Percentiles rank a stretch among this genome's conserved stretches.
These are phyloP conservation scores for Euwallacea similis DNA, from an alignment of 1,140 invertebrate species.

Conservation along the genomic window DNA sequence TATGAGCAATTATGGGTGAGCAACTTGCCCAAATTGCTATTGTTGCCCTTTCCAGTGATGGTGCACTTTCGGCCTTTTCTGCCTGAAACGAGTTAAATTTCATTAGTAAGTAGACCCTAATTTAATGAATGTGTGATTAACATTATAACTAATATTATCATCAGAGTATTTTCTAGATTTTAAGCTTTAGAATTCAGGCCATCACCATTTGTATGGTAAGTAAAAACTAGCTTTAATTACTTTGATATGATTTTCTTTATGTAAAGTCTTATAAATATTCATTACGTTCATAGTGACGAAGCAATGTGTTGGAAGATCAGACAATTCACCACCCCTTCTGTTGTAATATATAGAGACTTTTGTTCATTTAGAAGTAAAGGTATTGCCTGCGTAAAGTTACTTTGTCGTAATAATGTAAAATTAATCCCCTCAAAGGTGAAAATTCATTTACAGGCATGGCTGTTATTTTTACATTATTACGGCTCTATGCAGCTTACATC, in stretches of 20 bases:
- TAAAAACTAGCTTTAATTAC: background rate
- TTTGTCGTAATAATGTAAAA: constrained; percentile 42
- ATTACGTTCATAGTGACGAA: constrained; percentile 28
- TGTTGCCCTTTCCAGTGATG: constrained; percentile 8
- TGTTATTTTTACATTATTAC: constrained; percentile 40
- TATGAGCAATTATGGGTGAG: constrained; percentile 13
- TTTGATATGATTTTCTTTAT: background rate
- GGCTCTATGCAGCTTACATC: constrained; percentile 42
- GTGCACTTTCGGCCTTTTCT: constrained; percentile 3
- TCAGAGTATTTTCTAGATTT: no score
- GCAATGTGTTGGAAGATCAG: constrained; percentile 13
- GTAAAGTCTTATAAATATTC: constrained; percentile 31
- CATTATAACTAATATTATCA: no score
- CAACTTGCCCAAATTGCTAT: constrained; percentile 1
- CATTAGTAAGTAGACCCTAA: no score
- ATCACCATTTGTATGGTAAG: constrained; percentile 6
- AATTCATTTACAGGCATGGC: constrained; percentile 6
- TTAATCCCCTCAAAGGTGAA: constrained; percentile 3
- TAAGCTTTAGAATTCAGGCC: no score
- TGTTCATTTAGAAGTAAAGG: constrained; percentile 39
- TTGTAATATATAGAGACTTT: constrained; percentile 31
- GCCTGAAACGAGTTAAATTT: background rate
- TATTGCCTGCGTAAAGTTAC: constrained; percentile 43
- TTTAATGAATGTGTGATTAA: no score
- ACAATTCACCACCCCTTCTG: constrained; percentile 16